Evolutionary conservation across 2,797 vertebrate genomes (phyloP).

Genomic region (Coregonus sp.): DNA sequence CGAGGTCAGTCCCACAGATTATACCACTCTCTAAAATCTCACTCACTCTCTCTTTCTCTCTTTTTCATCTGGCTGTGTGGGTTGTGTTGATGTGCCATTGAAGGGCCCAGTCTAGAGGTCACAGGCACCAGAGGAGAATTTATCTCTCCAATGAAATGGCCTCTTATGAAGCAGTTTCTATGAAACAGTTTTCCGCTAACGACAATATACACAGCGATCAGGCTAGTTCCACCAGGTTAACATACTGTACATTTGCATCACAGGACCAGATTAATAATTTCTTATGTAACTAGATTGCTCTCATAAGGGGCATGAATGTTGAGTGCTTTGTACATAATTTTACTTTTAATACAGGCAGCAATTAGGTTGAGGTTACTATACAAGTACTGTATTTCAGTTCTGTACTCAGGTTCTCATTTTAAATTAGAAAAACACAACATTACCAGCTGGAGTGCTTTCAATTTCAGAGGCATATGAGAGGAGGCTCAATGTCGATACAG

Average conservation of each 20-base stretch:
- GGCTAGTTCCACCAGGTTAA: not conserved
- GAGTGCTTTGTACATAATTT: not conserved
- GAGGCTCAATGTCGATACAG: constrained; percentile 19
- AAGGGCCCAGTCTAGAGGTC: not conserved
- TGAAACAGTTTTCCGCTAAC: not conserved
- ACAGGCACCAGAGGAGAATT: not conserved
- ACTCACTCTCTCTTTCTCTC: not conserved
- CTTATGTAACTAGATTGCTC: not conserved
- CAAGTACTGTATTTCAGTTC: not conserved
- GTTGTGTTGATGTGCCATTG: not conserved
- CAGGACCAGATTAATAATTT: not conserved
- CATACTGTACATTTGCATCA: not conserved
- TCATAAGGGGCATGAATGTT: not conserved
- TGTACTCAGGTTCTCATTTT: not conserved
- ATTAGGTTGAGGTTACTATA: not conserved
- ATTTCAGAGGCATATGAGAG: constrained; percentile 19
- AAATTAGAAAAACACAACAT: not conserved
- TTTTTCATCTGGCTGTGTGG: constrained; percentile 10
- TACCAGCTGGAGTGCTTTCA: not conserved
- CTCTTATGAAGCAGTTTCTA: not conserved
- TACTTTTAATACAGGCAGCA: not conserved
- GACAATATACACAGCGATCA: not conserved
- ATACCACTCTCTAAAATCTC: constrained; percentile 10
- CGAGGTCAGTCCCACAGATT: constrained; percentile 31
- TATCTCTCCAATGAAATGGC: not conserved